Base-by-base conservation (phyloP, 2,113 vertebrate species). In the Empidonax traillii region DNA sequence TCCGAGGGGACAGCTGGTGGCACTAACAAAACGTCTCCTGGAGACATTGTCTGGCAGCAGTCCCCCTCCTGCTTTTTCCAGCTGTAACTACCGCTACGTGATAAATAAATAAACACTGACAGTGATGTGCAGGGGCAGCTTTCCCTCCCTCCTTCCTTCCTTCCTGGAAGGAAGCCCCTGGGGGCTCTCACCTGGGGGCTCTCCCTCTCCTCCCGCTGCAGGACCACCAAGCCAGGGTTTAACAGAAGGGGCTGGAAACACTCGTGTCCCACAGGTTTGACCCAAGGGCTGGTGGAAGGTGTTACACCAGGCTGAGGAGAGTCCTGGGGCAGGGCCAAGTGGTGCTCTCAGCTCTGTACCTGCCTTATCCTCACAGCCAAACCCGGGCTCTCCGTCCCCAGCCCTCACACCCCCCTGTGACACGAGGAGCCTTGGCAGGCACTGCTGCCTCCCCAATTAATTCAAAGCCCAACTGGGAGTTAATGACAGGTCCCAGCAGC, bases 1-100 rank as follows among this genome's bases (percentile, higher is more conserved):
- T 95, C 97, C 88, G 35, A 77, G 96, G 94, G 94, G 97, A 98
- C 98, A 98, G 98, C 97, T 98, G 98, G 94, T 95, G 93, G 94
- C 96, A 96, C 96, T 89, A 96, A 98, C 97, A 97, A 96, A 44
- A 52, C 43, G 24, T 97, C 97, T 97, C 97, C 96, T 92, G 43
- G 97, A 94, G 76, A 98, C 97, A 47, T 19, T 92, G 96, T 37
- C 85, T 23, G 86, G 91, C 89, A 61, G 8, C 74, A 59, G 43
- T 73, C 88, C 83, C 83, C 88, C 58, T 88, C 53, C 93, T 88
- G 77, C 75, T 95, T 91, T 90, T 85, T 94, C 68, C 21, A 58
- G 97, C 86, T 95, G 87, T 98, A 98, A 96, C 98, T 90, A 98
- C 96, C 10, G 96, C 89, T 94, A 97, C 87, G 10, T 95, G 78